These are phyloP conservation scores for Nothobranchius furzeri DNA, from an alignment of 2,113 vertebrate genomes.

Conservation along the genomic window DNA sequence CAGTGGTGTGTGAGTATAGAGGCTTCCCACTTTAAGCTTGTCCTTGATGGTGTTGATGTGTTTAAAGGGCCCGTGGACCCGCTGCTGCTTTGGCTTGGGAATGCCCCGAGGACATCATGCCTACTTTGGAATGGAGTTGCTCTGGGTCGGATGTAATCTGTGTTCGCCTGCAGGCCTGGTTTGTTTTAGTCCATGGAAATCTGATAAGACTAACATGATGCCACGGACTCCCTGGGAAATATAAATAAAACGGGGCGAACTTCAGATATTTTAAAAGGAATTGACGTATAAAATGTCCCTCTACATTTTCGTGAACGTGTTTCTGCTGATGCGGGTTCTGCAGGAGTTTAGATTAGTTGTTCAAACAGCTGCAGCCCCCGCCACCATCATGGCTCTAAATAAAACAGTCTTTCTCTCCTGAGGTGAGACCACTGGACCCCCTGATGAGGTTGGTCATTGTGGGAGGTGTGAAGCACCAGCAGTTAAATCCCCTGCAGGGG, in stretches of 20 bases:
- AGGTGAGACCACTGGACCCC: slow-evolving; percentile 70
- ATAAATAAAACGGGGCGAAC: neutral
- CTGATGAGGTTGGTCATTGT: slow-evolving; percentile 65
- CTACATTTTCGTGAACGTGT: neutral
- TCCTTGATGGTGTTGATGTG: slow-evolving; percentile 27
- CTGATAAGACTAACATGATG: slow-evolving; percentile 31
- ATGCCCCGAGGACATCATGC: slow-evolving; percentile 52
- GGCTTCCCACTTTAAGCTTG: slow-evolving; percentile 10
- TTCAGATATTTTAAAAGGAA: slow-evolving; percentile 4
- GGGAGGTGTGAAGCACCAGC: slow-evolving; percentile 71
- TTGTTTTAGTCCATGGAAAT: slow-evolving; percentile 49
- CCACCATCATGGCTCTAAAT: slow-evolving; percentile 32
- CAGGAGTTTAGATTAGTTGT: slow-evolving; percentile 42
- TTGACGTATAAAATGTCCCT: slow-evolving; percentile 8
- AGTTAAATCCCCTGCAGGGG: slow-evolving; percentile 58
- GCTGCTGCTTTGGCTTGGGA: slow-evolving; percentile 22
- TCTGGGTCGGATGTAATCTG: slow-evolving; percentile 56
- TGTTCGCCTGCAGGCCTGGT: slow-evolving; percentile 46
- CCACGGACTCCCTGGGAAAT: neutral
- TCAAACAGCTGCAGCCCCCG: slow-evolving; percentile 65
- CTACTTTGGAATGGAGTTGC: slow-evolving; percentile 12
- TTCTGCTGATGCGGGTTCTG: slow-evolving; percentile 27
- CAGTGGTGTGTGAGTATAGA: slow-evolving; percentile 32
- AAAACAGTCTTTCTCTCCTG: slow-evolving; percentile 64
- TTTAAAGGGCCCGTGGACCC: slow-evolving; percentile 51